Percentiles rank a stretch among this genome's conserved stretches.
Evolutionary conservation across 2,113 vertebrate species (phyloP).

Genomic region (Grammomys surdaster): DNA sequence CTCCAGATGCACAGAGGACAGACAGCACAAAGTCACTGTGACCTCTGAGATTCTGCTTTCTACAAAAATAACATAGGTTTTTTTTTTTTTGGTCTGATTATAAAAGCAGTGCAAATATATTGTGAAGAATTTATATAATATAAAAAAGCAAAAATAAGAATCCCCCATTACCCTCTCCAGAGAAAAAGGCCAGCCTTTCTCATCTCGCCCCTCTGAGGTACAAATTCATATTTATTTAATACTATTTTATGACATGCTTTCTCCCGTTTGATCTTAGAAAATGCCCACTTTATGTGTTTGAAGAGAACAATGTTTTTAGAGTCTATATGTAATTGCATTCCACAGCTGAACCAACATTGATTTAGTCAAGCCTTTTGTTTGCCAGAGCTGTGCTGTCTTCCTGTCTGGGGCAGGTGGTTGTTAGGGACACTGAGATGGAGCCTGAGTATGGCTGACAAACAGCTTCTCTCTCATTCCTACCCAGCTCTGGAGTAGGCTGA

Average conservation of each 20-base stretch:
- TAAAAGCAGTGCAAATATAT: conserved; percentile 65
- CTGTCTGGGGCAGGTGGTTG: neutral
- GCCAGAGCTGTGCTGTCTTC: neutral
- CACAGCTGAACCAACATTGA: neutral
- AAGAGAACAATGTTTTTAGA: neutral
- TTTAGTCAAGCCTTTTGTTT: neutral
- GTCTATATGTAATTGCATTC: neutral
- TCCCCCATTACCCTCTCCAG: neutral
- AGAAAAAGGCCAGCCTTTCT: neutral
- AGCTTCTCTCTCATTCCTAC: neutral
- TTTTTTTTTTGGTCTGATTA: neutral
- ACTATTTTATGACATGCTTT: neutral
- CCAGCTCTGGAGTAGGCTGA: neutral
- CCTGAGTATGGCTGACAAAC: neutral
- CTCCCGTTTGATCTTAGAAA: conserved; percentile 8
- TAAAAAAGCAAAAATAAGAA: conserved; percentile 42
- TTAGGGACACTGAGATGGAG: neutral
- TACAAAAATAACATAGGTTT: conserved; percentile 56
- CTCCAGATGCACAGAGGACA: conserved; percentile 70
- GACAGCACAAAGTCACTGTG: conserved; percentile 63
- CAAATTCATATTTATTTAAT: conserved; percentile 33
- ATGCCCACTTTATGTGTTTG: neutral
- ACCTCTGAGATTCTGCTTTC: conserved; percentile 67
- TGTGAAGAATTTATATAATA: conserved; percentile 62
- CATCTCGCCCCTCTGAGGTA: neutral